phyloP scores from a whole-genome alignment of 2,113 vertebrate genomes.

The Crotalus horridus region DNA sequence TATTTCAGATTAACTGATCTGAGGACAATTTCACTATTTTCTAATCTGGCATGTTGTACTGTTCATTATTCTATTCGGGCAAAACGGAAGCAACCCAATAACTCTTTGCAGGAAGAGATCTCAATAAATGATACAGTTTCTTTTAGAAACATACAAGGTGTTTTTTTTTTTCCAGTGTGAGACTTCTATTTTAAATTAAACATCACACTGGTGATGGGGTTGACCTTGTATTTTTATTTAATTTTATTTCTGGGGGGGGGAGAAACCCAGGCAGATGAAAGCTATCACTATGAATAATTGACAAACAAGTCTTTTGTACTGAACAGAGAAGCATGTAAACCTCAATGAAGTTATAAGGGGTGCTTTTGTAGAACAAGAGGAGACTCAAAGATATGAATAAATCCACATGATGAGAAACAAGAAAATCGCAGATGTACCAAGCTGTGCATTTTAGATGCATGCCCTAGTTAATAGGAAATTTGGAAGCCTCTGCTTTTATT shows the following conservation, averaged over 20 bases:
- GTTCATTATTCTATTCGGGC: neutral
- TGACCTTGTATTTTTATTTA: constrained; percentile 50
- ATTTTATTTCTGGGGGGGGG: neutral
- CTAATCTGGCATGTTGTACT: neutral
- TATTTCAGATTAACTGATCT: neutral
- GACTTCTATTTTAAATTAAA: constrained; percentile 70
- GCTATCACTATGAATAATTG: constrained; percentile 69
- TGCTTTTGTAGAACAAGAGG: constrained; percentile 68
- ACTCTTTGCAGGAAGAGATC: constrained; percentile 50
- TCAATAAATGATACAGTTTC: constrained; percentile 56
- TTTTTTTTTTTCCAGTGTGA: constrained; percentile 40
- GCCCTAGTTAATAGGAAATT: constrained; percentile 63
- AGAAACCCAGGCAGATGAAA: constrained; percentile 61
- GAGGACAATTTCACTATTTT: neutral
- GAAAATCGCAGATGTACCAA: constrained; percentile 63
- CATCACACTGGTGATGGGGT: constrained; percentile 57
- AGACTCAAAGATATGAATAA: constrained; percentile 66
- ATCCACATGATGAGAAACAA: constrained; percentile 62
- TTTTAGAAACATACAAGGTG: constrained; percentile 53
- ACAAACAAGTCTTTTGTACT: constrained; percentile 65
- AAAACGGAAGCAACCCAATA: neutral
- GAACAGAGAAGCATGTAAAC: constrained; percentile 65
- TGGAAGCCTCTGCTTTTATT: constrained; percentile 62
- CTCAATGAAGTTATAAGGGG: constrained; percentile 65
- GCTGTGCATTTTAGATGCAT: constrained; percentile 64